phyloP scores from a whole-genome alignment of 2,888 invertebrate genomes.

The Leptinotarsa tumamoca region DNA sequence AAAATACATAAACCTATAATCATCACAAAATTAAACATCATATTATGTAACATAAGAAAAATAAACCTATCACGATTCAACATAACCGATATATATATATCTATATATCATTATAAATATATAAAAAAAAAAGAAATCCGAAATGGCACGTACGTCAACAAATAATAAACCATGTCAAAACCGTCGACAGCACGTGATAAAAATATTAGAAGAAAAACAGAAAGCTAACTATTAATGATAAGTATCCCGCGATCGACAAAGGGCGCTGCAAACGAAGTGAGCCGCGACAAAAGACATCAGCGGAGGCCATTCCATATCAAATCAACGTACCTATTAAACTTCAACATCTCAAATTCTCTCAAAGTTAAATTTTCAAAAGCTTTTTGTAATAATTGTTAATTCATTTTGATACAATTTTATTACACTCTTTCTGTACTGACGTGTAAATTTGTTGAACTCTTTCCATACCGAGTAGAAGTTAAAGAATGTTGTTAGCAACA shows the following conservation, averaged over 20 bases:
- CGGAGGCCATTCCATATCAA: too few species aligned
- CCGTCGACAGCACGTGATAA: not conserved
- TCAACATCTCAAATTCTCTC: too few species aligned
- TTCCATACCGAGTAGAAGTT: too few species aligned
- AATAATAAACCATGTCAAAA: conserved; percentile 25
- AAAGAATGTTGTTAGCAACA: too few species aligned
- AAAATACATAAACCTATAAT: conserved; percentile 58
- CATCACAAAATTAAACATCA: conserved; percentile 59
- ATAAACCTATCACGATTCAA: conserved; percentile 53
- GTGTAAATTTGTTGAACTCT: too few species aligned
- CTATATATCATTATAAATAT: conserved; percentile 4
- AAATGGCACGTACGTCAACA: conserved; percentile 35
- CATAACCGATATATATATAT: conserved; percentile 37
- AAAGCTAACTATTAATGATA: conserved; percentile 3
- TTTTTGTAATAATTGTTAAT: too few species aligned
- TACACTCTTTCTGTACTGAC: too few species aligned
- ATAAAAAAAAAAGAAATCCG: conserved; percentile 38
- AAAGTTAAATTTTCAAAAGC: too few species aligned
- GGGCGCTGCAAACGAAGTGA: not conserved
- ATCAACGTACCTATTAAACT: too few species aligned
- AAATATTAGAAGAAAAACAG: conserved; percentile 17
- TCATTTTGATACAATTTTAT: too few species aligned
- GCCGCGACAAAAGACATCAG: not conserved
- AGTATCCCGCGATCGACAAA: conserved; percentile 5
- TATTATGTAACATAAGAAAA: conserved; percentile 50